A percentile compares a stretch with the other conserved stretches of the same genome.
These are phyloP conservation scores for Gymnogyps californianus DNA, from an alignment of 2,113 vertebrate species.

Conservation along the genomic window DNA sequence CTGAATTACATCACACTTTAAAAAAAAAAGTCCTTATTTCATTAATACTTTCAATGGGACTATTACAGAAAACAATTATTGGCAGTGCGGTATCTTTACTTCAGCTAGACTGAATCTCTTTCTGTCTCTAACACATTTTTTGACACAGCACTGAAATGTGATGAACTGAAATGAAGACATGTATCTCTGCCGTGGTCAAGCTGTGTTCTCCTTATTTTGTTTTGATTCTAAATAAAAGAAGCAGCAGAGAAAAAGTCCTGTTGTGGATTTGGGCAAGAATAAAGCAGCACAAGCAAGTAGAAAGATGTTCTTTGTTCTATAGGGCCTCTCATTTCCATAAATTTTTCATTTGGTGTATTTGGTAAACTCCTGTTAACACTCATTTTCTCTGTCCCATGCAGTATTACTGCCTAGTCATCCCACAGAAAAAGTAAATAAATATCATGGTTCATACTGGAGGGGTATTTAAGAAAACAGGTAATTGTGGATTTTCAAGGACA, in stretches of 20 bases:
- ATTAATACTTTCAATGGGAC: constrained; percentile 5
- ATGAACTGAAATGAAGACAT: constrained; percentile 9
- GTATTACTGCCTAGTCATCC: background rate
- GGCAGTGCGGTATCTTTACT: background rate
- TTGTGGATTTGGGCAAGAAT: background rate
- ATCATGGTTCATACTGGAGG: background rate
- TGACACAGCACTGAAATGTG: background rate
- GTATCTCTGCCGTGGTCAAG: background rate
- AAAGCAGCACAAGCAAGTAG: background rate
- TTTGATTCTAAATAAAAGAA: constrained; percentile 13
- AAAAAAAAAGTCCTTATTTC: background rate
- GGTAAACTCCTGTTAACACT: background rate
- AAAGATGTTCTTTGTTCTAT: background rate
- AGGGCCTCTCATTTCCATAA: background rate
- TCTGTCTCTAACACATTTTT: background rate
- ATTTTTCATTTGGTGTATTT: background rate
- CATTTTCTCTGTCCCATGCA: background rate
- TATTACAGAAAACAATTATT: background rate
- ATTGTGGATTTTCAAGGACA: background rate
- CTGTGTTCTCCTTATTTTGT: background rate
- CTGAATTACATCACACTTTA: background rate
- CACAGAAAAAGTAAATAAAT: background rate
- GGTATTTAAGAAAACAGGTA: background rate
- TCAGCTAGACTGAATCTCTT: background rate
- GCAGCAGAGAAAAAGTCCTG: background rate